These are phyloP conservation scores for Sitophilus oryzae DNA, from an alignment of 1,140 invertebrate genomes.

Conservation along the genomic window DNA sequence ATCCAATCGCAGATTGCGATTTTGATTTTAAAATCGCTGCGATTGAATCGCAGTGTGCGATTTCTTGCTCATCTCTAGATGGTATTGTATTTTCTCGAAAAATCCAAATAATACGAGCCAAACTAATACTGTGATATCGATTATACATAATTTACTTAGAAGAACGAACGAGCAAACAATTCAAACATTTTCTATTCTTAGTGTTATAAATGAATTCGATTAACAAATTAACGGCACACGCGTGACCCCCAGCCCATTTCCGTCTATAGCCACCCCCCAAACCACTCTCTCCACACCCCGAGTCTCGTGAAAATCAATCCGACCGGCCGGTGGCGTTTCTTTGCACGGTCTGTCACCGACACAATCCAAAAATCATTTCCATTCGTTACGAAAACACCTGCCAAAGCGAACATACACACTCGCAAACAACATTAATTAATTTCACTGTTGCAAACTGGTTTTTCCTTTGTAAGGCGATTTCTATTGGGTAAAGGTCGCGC, in stretches of 20 bases:
- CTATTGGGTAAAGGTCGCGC: background rate
- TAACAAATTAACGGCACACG: background rate
- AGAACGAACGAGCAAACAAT: too few relatives aligned
- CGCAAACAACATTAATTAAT: slow-evolving; percentile 17
- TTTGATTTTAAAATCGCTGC: too few relatives aligned
- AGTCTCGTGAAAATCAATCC: slow-evolving; percentile 12
- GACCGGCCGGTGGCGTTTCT: slow-evolving; percentile 9
- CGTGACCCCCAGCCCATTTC: background rate
- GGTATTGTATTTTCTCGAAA: too few relatives aligned
- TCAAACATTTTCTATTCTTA: background rate
- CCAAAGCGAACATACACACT: background rate
- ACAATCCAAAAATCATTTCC: slow-evolving; percentile 22
- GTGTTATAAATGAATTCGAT: background rate
- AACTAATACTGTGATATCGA: too few relatives aligned
- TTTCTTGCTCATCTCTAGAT: too few relatives aligned
- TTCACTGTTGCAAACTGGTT: slow-evolving; percentile 13
- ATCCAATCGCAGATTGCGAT: too few relatives aligned
- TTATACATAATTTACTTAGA: too few relatives aligned
- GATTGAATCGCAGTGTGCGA: too few relatives aligned
- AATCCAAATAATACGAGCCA: too few relatives aligned
- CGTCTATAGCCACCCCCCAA: too few relatives aligned
- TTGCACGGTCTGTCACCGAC: slow-evolving; percentile 23
- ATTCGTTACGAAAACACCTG: slow-evolving; percentile 22
- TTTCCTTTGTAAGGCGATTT: background rate
- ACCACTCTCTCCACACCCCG: background rate